Conservation (phyloP, 2,797 vertebrate species). For the Columba guinea region DNA sequence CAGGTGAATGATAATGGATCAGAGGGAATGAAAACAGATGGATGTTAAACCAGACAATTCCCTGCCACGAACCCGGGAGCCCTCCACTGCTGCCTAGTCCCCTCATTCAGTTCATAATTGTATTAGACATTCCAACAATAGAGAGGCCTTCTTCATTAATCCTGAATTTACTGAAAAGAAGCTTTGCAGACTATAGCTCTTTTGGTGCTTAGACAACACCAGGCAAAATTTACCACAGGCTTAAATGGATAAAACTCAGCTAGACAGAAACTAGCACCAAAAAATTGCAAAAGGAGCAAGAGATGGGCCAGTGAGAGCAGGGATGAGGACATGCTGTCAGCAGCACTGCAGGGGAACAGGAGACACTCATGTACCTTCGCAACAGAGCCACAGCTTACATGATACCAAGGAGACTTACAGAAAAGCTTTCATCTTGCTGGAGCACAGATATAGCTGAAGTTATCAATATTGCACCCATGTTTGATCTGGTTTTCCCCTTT, state of each 20-base stretch:
- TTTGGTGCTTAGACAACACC: background rate
- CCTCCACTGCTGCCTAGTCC: slow-evolving; percentile 53
- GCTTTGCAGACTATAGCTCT: slow-evolving; percentile 46
- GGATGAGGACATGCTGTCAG: background rate
- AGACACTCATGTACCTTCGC: fast-evolving
- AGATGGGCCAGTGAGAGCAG: background rate
- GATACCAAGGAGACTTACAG: background rate
- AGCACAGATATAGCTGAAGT: fast-evolving
- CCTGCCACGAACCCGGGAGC: slow-evolving; percentile 55
- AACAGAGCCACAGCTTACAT: background rate
- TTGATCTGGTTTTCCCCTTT: background rate
- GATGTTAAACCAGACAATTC: slow-evolving; percentile 73
- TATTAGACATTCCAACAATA: slow-evolving; percentile 70
- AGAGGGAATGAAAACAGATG: slow-evolving; percentile 73
- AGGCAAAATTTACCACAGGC: slow-evolving; percentile 8
- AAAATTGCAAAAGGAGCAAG: background rate
- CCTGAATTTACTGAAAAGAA: slow-evolving; percentile 70
- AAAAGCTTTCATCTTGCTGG: background rate
- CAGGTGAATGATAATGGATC: slow-evolving; percentile 73
- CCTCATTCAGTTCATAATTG: slow-evolving; percentile 67
- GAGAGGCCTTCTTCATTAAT: slow-evolving; percentile 69
- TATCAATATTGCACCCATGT: fast-evolving
- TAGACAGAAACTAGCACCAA: background rate
- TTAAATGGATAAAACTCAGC: slow-evolving; percentile 8
- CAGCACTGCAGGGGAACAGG: background rate